Evolutionary conservation across 2,797 vertebrate species (phyloP).

Genomic region (Propithecus perrieri): DNA sequence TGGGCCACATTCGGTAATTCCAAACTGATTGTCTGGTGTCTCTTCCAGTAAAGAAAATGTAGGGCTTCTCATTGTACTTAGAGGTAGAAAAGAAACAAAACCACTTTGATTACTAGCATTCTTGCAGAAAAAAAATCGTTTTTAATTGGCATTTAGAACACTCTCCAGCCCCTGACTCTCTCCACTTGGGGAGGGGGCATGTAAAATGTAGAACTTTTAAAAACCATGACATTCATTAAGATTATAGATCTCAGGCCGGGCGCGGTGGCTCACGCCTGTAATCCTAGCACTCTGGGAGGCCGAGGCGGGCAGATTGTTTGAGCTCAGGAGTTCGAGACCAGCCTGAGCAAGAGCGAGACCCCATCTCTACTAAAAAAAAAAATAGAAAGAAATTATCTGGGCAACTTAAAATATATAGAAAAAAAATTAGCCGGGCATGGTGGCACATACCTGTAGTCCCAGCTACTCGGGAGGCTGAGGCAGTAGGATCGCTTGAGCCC

Average conservation of each 20-base stretch:
- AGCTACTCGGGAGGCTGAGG: no score
- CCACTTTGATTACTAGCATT: background rate
- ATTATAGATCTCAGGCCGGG: background rate
- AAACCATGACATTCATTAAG: conserved; percentile 22
- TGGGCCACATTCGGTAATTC: background rate
- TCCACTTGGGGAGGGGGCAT: background rate
- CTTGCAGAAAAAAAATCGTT: background rate
- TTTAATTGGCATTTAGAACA: background rate
- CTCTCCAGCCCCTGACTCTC: background rate
- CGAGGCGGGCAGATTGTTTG: no score
- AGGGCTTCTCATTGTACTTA: background rate
- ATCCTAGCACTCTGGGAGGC: no score
- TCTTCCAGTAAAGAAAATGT: conserved; percentile 5
- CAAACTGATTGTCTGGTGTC: background rate
- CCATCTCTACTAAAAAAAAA: no score
- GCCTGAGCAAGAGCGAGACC: no score
- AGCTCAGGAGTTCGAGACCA: no score
- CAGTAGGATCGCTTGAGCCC: no score
- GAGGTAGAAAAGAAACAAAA: conserved; percentile 1
- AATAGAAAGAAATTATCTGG: no score
- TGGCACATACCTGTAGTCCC: no score
- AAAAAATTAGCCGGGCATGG: no score
- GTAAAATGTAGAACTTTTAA: conserved; percentile 22
- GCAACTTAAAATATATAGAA: no score
- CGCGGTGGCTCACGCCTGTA: no score